Conservation (phyloP, 2,888 invertebrate species). For the Drosophila testacea region DNA sequence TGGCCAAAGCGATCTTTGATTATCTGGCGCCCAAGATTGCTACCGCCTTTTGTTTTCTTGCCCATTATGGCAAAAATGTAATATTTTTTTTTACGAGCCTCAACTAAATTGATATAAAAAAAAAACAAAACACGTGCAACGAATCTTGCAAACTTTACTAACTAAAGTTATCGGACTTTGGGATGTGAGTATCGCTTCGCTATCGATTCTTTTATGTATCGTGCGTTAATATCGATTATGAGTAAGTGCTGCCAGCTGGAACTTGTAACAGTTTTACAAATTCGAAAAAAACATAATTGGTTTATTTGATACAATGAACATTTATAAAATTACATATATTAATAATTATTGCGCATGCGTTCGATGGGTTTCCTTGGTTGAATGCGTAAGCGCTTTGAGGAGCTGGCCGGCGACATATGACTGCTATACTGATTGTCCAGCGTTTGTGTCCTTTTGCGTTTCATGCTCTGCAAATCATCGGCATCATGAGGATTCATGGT, state of each 20-base stretch:
- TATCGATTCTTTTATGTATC: background rate
- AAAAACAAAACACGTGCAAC: constrained; percentile 48
- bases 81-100: background rate
- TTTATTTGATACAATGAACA: constrained; percentile 10
- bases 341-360: constrained; percentile 81
- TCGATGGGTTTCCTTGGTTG: constrained; percentile 83
- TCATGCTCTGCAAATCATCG: constrained; percentile 62
- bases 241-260: constrained; percentile 5
- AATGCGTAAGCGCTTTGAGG: constrained; percentile 83
- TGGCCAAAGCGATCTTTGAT: constrained; percentile 91
- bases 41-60: constrained; percentile 88
- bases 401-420: constrained; percentile 62
- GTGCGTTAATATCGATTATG: background rate
- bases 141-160: constrained; percentile 5
- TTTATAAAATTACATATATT: constrained; percentile 7
- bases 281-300: constrained; percentile 3
- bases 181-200: background rate
- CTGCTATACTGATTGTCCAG: constrained; percentile 64
- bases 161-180: constrained; percentile 12
- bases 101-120: constrained; percentile 1
- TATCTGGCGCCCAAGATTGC: constrained; percentile 88
- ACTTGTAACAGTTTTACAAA: background rate
- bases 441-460: constrained; percentile 82
- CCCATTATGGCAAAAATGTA: constrained; percentile 86
- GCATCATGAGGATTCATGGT: constrained; percentile 57